Evolutionary conservation across 2,888 invertebrate species (phyloP).

Genomic region (Morpho achilles): DNA sequence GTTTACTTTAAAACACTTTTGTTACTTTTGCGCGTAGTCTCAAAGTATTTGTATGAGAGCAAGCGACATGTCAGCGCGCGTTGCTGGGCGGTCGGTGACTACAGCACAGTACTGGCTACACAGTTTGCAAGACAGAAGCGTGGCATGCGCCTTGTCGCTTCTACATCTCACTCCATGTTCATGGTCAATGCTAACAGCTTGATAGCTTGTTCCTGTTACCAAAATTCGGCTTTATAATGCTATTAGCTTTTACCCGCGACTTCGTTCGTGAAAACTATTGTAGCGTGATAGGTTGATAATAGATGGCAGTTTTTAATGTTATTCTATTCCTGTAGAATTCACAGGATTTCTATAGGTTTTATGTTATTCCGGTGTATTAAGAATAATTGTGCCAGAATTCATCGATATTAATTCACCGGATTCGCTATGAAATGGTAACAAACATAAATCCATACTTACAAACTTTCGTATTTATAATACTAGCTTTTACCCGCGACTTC

Average conservation of each 20-base stretch:
- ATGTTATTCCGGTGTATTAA: too few species aligned
- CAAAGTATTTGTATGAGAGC: slow-evolving; percentile 25
- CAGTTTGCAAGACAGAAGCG: slow-evolving; percentile 28
- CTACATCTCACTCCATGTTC: slow-evolving; percentile 38
- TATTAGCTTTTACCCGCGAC: neutral
- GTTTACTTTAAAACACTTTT: slow-evolving; percentile 32
- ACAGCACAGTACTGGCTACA: slow-evolving; percentile 35
- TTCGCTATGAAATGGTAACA: too few species aligned
- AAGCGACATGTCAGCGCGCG: slow-evolving; percentile 62
- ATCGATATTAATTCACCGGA: too few species aligned
- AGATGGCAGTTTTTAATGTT: too few species aligned
- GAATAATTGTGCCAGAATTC: too few species aligned
- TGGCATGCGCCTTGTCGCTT: slow-evolving; percentile 40
- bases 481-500: too few species aligned
- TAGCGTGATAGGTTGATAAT: too few species aligned
- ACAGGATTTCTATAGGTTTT: too few species aligned
- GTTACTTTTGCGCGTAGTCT: slow-evolving; percentile 13
- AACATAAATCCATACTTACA: too few species aligned
- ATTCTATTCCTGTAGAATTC: too few species aligned
- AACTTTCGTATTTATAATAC: too few species aligned
- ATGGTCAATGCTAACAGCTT: slow-evolving; percentile 60
- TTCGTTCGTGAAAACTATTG: too few species aligned
- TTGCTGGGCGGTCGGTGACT: slow-evolving; percentile 53
- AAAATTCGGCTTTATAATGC: slow-evolving; percentile 30
- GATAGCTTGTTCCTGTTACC: slow-evolving; percentile 38